Base-by-base conservation (phyloP, 2,797 vertebrate genomes). In the Dendrocincla fuliginosa region DNA sequence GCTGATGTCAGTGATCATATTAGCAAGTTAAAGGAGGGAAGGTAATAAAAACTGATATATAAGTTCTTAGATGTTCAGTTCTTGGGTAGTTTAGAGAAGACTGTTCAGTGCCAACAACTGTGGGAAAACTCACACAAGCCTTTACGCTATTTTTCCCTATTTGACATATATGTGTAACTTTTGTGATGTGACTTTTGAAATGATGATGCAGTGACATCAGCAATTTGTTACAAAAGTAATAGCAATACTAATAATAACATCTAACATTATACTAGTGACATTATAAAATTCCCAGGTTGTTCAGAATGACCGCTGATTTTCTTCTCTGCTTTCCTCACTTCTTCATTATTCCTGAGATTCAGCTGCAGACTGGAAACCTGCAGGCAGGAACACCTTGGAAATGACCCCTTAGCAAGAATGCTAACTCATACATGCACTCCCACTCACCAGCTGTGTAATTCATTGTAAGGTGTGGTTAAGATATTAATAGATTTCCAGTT, bases 331-430 rank as follows among this genome's bases (percentile, higher is more conserved):
- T 89, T 92, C n/a, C 77, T 42, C 32, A 22, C 55, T 92, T 89
- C 18, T 56, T 80, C 47, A 47, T 85, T 87, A 88, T 57, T 42
- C 55, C 24, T 76, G 74, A 89, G 74, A 76, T 86, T 80, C 76
- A 78, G 9, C 30, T 71, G 76, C 22, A 84, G 56, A 78, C 46
- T 68, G 16, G 30, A 69, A 93, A 59, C 52, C 86, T 44, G 53
- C 87, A 68, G 55, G 60, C 88, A 88, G 61, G 44, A 84, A 50
- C 55, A 84, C 70, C 84, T 96, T 96, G 94, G 50, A 95, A 92
- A 94, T 39, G 76, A 85, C 53, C 86, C 47, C 61, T 68, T 74
- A 79, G 56, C 15, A n/a, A 85, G 84, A 74, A 64, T 49, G 20
- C 17, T 67, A 87, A 68, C 55, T 78, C 0, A 3, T 28, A 20